These are phyloP conservation scores for Diuraphis noxia DNA, from an alignment of 1,140 invertebrate species.

Conservation along the genomic window DNA sequence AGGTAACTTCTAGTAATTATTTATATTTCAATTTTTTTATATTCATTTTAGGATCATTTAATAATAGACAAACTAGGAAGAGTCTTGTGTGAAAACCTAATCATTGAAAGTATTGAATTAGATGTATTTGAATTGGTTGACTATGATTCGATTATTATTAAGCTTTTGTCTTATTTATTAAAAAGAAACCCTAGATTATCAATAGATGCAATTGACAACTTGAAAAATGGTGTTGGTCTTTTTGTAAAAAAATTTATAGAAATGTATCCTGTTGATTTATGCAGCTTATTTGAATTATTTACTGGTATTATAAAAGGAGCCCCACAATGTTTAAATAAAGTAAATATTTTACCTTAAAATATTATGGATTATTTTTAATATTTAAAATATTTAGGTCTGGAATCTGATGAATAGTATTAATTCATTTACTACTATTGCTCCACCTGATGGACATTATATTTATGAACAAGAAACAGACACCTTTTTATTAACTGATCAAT, in stretches of 20 bases:
- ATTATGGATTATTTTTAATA: background rate
- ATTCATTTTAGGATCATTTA: slow-evolving; percentile 25
- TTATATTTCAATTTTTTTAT: background rate
- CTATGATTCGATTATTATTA: slow-evolving; percentile 33
- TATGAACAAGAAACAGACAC: slow-evolving; percentile 42
- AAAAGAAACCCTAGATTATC: slow-evolving; percentile 23
- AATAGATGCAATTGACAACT: slow-evolving; percentile 12
- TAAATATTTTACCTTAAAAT: background rate
- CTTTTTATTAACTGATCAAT: slow-evolving; percentile 32
- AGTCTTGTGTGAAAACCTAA: slow-evolving; percentile 25
- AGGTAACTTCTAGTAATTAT: too few species aligned
- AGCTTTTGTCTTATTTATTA: slow-evolving; percentile 38
- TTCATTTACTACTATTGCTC: slow-evolving; percentile 31
- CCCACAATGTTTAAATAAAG: slow-evolving; percentile 41
- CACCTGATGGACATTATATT: slow-evolving; percentile 39
- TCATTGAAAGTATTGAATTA: slow-evolving; percentile 34
- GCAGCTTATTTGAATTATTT: slow-evolving; percentile 41
- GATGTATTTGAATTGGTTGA: slow-evolving; percentile 45
- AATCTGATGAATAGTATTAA: slow-evolving; percentile 35
- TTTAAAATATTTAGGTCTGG: slow-evolving; percentile 21
- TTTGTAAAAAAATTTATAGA: slow-evolving; percentile 44
- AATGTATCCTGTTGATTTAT: slow-evolving; percentile 44
- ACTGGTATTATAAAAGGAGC: slow-evolving; percentile 46
- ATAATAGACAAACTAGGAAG: slow-evolving; percentile 41
- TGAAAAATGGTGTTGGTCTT: slow-evolving; percentile 25